Conservation (phyloP, 2,888 invertebrate genomes). For the Sphaerophoria taeniata region DNA sequence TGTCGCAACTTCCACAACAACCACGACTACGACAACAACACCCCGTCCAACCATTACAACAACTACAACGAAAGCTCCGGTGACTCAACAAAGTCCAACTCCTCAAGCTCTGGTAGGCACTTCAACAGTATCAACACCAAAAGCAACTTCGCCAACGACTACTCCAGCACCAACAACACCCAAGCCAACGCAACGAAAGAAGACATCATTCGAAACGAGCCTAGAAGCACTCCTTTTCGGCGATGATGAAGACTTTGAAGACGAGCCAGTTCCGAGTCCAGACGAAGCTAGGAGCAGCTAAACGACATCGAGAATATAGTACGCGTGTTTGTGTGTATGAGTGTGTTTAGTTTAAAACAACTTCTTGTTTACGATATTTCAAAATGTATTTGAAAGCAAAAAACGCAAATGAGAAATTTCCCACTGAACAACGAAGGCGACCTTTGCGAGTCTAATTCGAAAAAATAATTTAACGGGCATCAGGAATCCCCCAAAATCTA, state of each 20-base stretch:
- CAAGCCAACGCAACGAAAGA: conserved; percentile 77
- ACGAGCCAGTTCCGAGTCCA: conserved; percentile 75
- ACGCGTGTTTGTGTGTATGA: conserved; percentile 51
- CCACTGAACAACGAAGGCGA: conserved; percentile 71
- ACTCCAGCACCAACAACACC: conserved; percentile 48
- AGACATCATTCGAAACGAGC: conserved; percentile 81
- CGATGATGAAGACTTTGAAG: conserved; percentile 79
- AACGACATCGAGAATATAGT: conserved; percentile 68
- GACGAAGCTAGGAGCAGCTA: conserved; percentile 66
- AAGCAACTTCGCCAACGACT: conserved; percentile 43
- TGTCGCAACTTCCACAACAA: conserved; percentile 22
- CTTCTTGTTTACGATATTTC: conserved; percentile 33
- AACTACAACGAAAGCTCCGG: conserved; percentile 27
- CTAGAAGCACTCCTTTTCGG: conserved; percentile 81
- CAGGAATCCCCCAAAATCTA: conserved; percentile 6
- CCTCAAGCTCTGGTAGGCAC: conserved; percentile 51
- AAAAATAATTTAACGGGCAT: conserved; percentile 69
- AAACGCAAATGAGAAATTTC: conserved; percentile 25
- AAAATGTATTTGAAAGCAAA: conserved; percentile 11
- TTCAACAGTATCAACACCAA: conserved; percentile 26
- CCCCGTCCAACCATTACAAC: conserved; percentile 46
- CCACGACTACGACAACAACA: conserved; percentile 46
- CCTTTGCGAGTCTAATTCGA: conserved; percentile 83
- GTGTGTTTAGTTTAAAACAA: conserved; percentile 58
- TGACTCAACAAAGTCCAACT: conserved; percentile 52